Evolutionary conservation across 2,113 vertebrate species (phyloP), one percentile per base, ranked within the genome.

Genomic region (Bujurquina vittata): DNA sequence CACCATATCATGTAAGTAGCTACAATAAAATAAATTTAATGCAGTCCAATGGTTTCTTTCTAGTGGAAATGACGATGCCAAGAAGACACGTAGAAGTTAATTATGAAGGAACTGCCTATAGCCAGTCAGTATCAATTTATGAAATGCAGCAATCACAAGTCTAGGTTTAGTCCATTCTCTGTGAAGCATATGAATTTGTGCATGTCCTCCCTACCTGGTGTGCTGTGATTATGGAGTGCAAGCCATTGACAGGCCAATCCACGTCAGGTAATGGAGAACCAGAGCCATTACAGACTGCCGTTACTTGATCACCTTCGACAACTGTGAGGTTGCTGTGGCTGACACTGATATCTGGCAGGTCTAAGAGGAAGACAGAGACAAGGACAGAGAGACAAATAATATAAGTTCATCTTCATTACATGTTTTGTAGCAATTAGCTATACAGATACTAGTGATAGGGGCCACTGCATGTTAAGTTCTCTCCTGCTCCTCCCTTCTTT

Each of bases 311-410:
- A 0, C 98, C 98, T 87, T 99, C 98, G 0, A 96, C 86, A 10
- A 99, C 97, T 0, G 97, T 98, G 89, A 99, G 91, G 93, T 97
- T 98, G 84, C 96, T 96, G 0, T 99, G 97, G 91, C 97, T 98
- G 67, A 99, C 96, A 0, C 96, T 98, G 95, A 99, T 98, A 84
- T 97, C 97, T 0, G 98, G 98, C 4, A 98, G 92, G 89, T 99
- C 98, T 99, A 75, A 23, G 29, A 77, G 7, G 84, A 3, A 80
- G 17, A 72, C 3, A 80, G 10, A 31, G 17, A 72, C 29, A 29
- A 1, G 52, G 18, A 72, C 20, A 54, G 22, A 58, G 4, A 26
- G 22, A 26, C 22, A 14, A 14, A 58, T 26, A 26, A 1, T 58
- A 3, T 26, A 58, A 23, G 5, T 12, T 29, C 22, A 58, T 58